A percentile compares a stretch with the other conserved stretches of the same genome.
Conservation (phyloP, 2,888 invertebrate genomes). For the Rutpela maculata region DNA sequence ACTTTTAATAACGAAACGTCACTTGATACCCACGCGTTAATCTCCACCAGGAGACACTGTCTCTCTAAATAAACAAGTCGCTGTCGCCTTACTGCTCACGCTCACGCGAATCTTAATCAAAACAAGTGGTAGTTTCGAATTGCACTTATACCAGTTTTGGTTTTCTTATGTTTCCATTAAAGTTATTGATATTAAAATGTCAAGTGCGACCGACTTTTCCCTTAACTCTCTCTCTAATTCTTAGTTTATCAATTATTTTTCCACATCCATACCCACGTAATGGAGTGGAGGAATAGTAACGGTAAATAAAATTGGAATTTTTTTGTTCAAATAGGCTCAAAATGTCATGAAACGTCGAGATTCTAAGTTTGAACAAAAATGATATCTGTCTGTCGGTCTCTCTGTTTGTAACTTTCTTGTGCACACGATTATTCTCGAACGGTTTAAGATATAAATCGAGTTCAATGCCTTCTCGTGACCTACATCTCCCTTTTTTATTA, state of each 20-base stretch:
- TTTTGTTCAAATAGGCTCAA: too few relatives aligned
- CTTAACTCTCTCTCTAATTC: not conserved
- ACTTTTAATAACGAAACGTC: not conserved
- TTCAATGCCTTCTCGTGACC: too few relatives aligned
- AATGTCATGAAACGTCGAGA: too few relatives aligned
- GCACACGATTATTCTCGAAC: too few relatives aligned
- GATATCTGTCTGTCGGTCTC: too few relatives aligned
- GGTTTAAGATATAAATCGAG: too few relatives aligned
- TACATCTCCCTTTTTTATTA: too few relatives aligned
- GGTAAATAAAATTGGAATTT: too few relatives aligned
- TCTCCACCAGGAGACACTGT: not conserved
- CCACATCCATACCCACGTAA: too few relatives aligned
- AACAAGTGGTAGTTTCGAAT: not conserved
- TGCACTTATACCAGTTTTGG: not conserved
- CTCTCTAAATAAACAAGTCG: constrained; percentile 2
- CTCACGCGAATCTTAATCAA: constrained; percentile 1
- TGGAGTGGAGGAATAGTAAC: too few relatives aligned
- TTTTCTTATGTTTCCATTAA: not conserved
- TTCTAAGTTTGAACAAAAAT: too few relatives aligned
- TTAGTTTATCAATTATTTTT: not conserved
- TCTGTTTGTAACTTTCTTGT: too few relatives aligned
- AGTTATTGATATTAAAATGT: not conserved
- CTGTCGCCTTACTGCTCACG: not conserved
- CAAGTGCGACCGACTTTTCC: not conserved
- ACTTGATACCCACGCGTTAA: not conserved